Conservation (phyloP, 2,797 vertebrate genomes). For the Carcharodon carcharias region DNA sequence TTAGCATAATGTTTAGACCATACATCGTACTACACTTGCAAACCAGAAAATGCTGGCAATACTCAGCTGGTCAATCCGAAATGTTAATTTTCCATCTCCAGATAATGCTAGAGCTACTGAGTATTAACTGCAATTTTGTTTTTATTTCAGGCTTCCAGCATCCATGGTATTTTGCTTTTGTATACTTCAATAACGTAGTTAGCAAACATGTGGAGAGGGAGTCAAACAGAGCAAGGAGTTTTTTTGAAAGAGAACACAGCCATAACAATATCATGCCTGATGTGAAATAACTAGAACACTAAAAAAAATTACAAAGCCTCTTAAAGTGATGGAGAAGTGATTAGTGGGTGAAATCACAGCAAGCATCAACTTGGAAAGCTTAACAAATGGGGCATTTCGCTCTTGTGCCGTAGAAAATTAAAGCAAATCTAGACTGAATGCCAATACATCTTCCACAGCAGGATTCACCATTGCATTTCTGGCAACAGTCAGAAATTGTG, state of each 20-base stretch:
- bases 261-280: neutral
- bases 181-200: neutral
- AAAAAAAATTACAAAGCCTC: neutral
- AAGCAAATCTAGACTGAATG: too few species aligned
- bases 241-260: neutral
- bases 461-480: neutral
- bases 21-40: too few species aligned
- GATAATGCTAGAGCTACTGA: too few species aligned
- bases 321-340: neutral
- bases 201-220: neutral
- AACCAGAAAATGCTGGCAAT: too few species aligned
- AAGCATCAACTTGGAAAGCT: neutral
- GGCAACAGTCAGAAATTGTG: neutral
- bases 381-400: neutral
- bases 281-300: neutral
- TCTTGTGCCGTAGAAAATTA: neutral
- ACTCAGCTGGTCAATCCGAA: too few species aligned
- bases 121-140: too few species aligned
- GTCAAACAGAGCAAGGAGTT: neutral
- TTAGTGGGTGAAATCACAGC: neutral
- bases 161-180: too few species aligned
- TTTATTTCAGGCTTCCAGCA: too few species aligned
- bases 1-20: neutral
- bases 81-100: too few species aligned
- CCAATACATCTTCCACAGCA: neutral